These are phyloP conservation scores for Papilio protenor DNA, from an alignment of 2,888 invertebrate species.

Conservation along the genomic window DNA sequence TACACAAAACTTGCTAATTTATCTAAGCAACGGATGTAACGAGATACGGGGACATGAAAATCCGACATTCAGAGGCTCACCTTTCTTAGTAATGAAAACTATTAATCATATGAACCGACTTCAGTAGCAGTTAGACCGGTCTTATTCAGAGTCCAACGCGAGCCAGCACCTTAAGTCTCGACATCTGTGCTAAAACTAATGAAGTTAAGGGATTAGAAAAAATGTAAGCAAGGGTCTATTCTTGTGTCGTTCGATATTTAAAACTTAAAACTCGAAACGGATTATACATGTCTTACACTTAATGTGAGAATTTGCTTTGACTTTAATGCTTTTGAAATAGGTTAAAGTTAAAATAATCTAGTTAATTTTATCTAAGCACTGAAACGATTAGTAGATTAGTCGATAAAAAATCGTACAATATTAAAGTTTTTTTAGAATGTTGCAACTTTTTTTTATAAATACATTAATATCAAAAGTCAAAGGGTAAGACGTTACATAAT, in stretches of 20 bases:
- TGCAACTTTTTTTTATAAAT: neutral
- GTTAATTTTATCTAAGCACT: neutral
- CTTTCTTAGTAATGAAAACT: constrained; percentile 68
- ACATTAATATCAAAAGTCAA: neutral
- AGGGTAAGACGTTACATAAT: neutral
- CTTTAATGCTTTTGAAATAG: neutral
- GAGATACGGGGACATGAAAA: constrained; percentile 63
- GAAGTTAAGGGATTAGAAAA: constrained; percentile 60
- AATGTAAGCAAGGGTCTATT: constrained; percentile 52
- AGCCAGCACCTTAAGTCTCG: constrained; percentile 58
- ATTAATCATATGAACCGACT: constrained; percentile 71
- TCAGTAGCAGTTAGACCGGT: constrained; percentile 50
- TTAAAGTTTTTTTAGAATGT: neutral
- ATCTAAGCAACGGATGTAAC: constrained; percentile 50
- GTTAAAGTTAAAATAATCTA: neutral
- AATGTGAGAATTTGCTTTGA: neutral
- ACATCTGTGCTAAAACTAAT: constrained; percentile 78
- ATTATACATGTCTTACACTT: neutral
- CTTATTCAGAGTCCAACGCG: constrained; percentile 60
- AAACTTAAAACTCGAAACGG: constrained; percentile 9
- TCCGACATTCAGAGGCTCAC: constrained; percentile 66
- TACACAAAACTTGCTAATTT: constrained; percentile 44
- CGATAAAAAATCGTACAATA: neutral
- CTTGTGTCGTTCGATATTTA: constrained; percentile 44
- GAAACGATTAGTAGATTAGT: neutral